These are phyloP conservation scores for Gymnarchus niloticus DNA, from an alignment of 2,113 vertebrate genomes.

Conservation along the genomic window DNA sequence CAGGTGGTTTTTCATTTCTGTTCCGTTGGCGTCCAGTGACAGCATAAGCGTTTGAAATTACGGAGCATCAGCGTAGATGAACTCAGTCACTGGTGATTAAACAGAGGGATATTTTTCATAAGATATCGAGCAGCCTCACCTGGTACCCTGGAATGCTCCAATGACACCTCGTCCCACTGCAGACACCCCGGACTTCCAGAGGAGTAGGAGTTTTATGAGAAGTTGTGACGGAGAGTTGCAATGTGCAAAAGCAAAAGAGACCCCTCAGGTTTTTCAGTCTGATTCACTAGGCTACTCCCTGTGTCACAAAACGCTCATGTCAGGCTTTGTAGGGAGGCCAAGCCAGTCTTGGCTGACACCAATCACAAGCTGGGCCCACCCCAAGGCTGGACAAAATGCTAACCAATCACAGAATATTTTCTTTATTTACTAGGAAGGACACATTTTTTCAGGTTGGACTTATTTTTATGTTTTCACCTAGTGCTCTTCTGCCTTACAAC, in stretches of 20 bases:
- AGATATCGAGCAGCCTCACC: not conserved
- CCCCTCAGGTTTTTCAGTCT: too few species aligned
- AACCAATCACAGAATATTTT: not conserved
- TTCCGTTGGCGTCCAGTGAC: not conserved
- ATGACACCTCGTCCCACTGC: not conserved
- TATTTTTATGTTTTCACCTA: not conserved
- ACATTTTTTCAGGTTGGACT: not conserved
- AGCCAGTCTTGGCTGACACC: not conserved
- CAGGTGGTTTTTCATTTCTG: not conserved
- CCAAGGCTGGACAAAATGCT: not conserved
- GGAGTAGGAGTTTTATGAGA: too few species aligned
- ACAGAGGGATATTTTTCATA: not conserved
- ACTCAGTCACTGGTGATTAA: not conserved
- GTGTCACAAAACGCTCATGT: not conserved
- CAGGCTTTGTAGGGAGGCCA: not conserved
- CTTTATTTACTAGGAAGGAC: not conserved
- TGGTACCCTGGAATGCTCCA: not conserved
- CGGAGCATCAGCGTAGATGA: too few species aligned
- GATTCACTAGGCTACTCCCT: not conserved
- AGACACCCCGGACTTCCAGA: not conserved
- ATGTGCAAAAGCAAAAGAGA: not conserved
- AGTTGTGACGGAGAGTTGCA: not conserved
- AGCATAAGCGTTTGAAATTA: not conserved
- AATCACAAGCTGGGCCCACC: not conserved
- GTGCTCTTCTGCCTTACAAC: not conserved